Percentiles rank a stretch among this genome's conserved stretches.
These are phyloP conservation scores for Odocoileus virginianus DNA, from an alignment of 2,113 vertebrate species.

Conservation along the genomic window DNA sequence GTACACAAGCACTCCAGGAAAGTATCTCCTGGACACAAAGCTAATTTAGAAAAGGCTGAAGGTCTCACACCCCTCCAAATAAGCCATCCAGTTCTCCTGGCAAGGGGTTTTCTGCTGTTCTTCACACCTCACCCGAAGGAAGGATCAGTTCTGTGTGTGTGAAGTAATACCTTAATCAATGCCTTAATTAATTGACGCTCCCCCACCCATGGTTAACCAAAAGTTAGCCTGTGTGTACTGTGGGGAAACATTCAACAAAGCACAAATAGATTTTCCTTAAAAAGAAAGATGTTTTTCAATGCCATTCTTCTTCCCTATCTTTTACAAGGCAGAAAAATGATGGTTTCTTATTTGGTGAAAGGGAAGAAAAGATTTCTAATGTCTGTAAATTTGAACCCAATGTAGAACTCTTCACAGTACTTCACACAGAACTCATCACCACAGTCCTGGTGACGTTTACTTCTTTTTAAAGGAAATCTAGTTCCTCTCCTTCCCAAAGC, in stretches of 20 bases:
- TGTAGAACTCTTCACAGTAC: neutral
- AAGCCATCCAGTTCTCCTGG: neutral
- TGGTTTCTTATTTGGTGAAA: neutral
- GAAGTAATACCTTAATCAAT: neutral
- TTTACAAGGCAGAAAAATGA: constrained; percentile 5
- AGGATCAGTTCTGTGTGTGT: neutral
- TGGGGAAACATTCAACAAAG: neutral
- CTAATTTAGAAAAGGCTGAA: neutral
- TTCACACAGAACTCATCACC: neutral
- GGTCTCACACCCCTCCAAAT: neutral
- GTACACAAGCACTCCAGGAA: neutral
- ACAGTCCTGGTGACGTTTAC: constrained; percentile 8
- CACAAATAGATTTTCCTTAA: constrained; percentile 2
- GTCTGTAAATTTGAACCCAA: constrained; percentile 11
- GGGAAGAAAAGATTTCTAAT: constrained; percentile 11
- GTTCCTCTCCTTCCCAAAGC: constrained; percentile 28
- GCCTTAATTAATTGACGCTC: neutral
- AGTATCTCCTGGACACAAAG: neutral
- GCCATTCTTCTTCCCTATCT: neutral
- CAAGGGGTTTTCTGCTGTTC: neutral
- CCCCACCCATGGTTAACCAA: neutral
- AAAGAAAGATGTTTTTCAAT: neutral
- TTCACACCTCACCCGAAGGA: neutral
- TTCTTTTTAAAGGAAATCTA: constrained; percentile 34
- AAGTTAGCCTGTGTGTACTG: neutral